phyloP scores from a whole-genome alignment of 2,113 vertebrate genomes.

The Stigmatopora nigra region DNA sequence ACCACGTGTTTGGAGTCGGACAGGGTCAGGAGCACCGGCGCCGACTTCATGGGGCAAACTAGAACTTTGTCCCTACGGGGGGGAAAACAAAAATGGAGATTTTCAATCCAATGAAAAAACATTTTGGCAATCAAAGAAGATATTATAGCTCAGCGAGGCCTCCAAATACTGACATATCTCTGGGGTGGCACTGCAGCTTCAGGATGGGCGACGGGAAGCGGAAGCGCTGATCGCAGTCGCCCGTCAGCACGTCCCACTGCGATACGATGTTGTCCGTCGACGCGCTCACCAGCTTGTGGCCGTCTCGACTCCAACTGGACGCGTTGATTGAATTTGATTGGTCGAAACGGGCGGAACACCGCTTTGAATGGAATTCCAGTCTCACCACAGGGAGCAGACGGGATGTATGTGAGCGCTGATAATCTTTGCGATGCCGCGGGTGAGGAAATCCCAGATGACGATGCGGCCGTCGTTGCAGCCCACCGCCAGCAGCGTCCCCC shows the following conservation, averaged over 20 bases:
- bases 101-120: too few relatives aligned
- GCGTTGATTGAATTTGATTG: background rate
- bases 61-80: slow-evolving; percentile 85
- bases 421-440: slow-evolving; percentile 94
- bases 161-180: too few relatives aligned
- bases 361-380: too few relatives aligned
- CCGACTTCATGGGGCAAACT: slow-evolving; percentile 98
- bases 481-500: slow-evolving; percentile 94
- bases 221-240: slow-evolving; percentile 96
- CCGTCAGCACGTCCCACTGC: slow-evolving; percentile 93
- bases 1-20: slow-evolving; percentile 95
- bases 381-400: slow-evolving; percentile 90
- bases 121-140: too few relatives aligned
- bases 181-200: slow-evolving; percentile 92
- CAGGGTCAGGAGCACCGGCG: slow-evolving; percentile 88
- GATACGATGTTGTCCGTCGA: slow-evolving; percentile 98
- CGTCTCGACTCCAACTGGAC: slow-evolving; percentile 92
- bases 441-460: slow-evolving; percentile 98
- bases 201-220: slow-evolving; percentile 94
- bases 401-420: slow-evolving; percentile 98
- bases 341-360: too few relatives aligned
- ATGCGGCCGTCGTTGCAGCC: slow-evolving; percentile 96
- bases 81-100: background rate
- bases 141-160: too few relatives aligned
- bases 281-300: slow-evolving; percentile 94